Base-by-base conservation (phyloP, 2,113 vertebrate species). In the Pseudopodoces humilis region DNA sequence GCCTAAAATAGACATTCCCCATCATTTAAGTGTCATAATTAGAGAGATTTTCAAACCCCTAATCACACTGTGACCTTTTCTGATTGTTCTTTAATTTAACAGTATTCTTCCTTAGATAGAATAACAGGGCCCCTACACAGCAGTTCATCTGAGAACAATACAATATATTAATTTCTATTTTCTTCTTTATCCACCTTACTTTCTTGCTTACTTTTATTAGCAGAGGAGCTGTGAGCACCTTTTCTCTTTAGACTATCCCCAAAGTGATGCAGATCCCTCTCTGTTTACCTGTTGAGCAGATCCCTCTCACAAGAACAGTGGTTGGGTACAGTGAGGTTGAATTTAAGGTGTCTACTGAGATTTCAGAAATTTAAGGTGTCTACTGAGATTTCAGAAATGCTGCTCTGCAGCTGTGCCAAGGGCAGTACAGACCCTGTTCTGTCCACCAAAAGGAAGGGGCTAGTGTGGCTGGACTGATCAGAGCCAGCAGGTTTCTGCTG, bases 61-160 rank as follows among this genome's bases (percentile, higher is more conserved):
- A 87, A 87, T 89, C 84, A 75, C 1, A 2, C 37, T 60, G 41
- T 60, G 62, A 77, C n/a, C 46, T 46, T 88, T 60, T 80, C 83
- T 94, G 50, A 90, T 83, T 83, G 71, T 20, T 53, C 62, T 91
- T 90, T 90, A 75, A 79, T 92, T 84, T 84, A 72, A 50, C 43
- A 37, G 15, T 65, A 65, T 33, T 22, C 6, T 85, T 88, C n/a
- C 55, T 87, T 41, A 46, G 18, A 58, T 6, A 58, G 22, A 13
- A 44, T 72, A 89, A 72, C 46, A 64, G 20, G 12, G 11, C 18
- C 9, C 50, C 50, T 12, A 11, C 43, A 30, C 65, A 78, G 46
- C 70, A 70, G 55, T 21, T 92, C 24, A 9, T 59, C 23, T 35
- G 9, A 47, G 35, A 80, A 58, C n/a, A 78, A 74, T 16, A 78